Conservation (phyloP, 2,113 vertebrate species). For the Ammodramus savannarum region DNA sequence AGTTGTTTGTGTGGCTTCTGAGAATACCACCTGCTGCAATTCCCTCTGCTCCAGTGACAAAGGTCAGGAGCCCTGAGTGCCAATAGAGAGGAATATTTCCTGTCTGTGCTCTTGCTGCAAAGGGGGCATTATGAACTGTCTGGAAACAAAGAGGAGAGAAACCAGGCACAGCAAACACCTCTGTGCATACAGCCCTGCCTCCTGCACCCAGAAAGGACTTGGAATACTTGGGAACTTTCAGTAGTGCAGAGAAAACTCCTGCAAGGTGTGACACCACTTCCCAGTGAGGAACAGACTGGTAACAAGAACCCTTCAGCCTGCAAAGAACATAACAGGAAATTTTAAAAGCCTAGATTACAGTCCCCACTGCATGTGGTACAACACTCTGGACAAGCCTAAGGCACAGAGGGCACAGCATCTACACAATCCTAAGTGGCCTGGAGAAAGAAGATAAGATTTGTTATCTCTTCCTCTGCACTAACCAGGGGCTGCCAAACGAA, state of each 20-base stretch:
- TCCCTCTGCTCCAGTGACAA: neutral
- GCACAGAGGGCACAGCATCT: neutral
- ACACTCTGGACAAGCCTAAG: neutral
- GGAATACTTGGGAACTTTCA: neutral
- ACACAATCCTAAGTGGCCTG: neutral
- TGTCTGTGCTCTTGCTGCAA: neutral
- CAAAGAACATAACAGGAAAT: neutral
- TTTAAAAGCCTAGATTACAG: neutral
- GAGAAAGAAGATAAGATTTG: neutral
- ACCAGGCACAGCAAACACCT: neutral
- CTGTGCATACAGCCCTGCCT: neutral
- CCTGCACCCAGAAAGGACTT: neutral
- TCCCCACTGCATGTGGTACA: fast-evolving
- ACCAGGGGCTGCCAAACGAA: neutral
- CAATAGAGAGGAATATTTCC: neutral
- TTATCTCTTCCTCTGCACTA: neutral
- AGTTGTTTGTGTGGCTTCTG: neutral
- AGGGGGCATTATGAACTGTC: neutral
- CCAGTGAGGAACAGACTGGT: neutral
- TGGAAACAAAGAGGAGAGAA: neutral
- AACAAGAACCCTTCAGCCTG: neutral
- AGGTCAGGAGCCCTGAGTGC: neutral
- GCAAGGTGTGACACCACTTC: neutral
- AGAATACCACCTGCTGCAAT: neutral
- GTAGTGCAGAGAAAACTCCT: neutral